Evolutionary conservation across 2,888 invertebrate species (phyloP).

Genomic region (Altica lythri): DNA sequence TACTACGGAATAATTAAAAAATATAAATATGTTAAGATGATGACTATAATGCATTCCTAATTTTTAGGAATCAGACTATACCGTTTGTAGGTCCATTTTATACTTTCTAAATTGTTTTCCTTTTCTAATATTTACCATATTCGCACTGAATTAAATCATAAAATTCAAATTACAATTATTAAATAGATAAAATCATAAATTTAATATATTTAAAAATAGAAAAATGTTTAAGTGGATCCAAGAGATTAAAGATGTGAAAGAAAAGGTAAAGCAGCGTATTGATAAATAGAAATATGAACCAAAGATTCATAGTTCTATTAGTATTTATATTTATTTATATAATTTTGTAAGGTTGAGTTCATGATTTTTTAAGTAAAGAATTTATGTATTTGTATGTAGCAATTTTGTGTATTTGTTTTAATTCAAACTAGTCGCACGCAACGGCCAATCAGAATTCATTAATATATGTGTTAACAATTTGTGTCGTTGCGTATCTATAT

Average conservation of each 20-base stretch:
- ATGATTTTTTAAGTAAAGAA: constrained; percentile 44
- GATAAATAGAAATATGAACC: constrained; percentile 46
- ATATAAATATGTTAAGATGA: too few species aligned
- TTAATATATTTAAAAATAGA: constrained; percentile 19
- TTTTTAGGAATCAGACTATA: too few species aligned
- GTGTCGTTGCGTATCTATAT: constrained; percentile 47
- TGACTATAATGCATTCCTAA: too few species aligned
- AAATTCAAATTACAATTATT: too few species aligned
- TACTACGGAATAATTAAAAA: too few species aligned
- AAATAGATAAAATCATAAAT: too few species aligned
- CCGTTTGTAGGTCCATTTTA: too few species aligned
- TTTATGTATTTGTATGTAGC: constrained; percentile 55
- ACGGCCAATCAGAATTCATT: constrained; percentile 38
- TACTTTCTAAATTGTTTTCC: too few species aligned
- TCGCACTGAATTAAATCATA: too few species aligned
- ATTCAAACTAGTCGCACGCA: constrained; percentile 53
- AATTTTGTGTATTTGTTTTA: constrained; percentile 54
- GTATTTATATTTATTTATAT: constrained; percentile 42
- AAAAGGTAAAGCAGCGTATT: constrained; percentile 27
- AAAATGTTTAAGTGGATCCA: constrained; percentile 15
- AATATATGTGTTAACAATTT: constrained; percentile 39
- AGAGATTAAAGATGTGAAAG: constrained; percentile 18
- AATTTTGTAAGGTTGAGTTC: constrained; percentile 35
- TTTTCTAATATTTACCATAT: too few species aligned
- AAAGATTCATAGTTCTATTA: constrained; percentile 47